phyloP scores from a whole-genome alignment of 1,140 invertebrate species.

The Papilio aristodemus region DNA sequence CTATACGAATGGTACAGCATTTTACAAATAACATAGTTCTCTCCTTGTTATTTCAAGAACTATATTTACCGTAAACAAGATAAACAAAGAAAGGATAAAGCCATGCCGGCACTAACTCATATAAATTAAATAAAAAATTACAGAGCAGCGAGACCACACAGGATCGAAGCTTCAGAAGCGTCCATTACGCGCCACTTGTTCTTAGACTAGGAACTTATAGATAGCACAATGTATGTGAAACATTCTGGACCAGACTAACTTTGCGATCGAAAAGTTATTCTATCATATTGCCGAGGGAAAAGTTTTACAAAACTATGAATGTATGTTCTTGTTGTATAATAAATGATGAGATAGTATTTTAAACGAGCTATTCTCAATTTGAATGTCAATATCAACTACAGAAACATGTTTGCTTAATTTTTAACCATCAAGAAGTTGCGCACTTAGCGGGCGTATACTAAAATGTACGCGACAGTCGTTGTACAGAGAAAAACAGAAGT shows the following conservation, averaged over 20 bases:
- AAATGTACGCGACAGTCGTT: too few species aligned
- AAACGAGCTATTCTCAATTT: background rate
- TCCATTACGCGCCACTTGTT: slow-evolving; percentile 26
- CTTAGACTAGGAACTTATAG: slow-evolving; percentile 8
- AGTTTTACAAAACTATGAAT: background rate
- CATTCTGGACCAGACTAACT: background rate
- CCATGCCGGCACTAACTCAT: slow-evolving; percentile 3
- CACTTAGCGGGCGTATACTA: too few species aligned
- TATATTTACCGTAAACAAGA: background rate
- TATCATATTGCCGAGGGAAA: background rate
- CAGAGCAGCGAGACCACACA: slow-evolving; percentile 18
- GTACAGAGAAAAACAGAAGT: too few species aligned
- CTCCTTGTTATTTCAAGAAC: background rate
- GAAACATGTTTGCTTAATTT: too few species aligned
- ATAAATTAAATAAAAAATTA: slow-evolving; percentile 26
- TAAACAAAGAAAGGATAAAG: slow-evolving; percentile 1
- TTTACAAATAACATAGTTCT: background rate
- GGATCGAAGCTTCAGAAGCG: slow-evolving; percentile 5
- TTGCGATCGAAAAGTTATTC: slow-evolving; percentile 16
- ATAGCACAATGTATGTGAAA: background rate
- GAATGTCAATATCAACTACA: background rate
- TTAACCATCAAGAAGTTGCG: too few species aligned
- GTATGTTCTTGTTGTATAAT: background rate
- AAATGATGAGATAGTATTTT: background rate
- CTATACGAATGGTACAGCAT: slow-evolving; percentile 11